phyloP scores from a whole-genome alignment of 2,888 invertebrate genomes.

The Augochlorella aurata region DNA sequence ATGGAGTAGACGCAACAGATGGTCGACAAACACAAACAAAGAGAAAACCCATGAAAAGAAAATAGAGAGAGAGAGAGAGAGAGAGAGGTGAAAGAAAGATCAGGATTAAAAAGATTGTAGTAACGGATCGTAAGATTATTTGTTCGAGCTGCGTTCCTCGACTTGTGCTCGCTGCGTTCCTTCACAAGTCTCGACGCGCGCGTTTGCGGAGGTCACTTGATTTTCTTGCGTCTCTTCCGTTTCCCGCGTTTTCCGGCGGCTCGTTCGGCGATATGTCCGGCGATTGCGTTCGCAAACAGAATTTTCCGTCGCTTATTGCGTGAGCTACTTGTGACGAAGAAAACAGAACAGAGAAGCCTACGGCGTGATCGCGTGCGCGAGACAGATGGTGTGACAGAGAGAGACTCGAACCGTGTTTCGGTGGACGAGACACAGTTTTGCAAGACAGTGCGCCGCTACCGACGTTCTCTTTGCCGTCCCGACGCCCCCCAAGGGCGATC shows the following conservation, averaged over 20 bases:
- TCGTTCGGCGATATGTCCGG: background rate
- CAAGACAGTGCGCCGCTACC: constrained; percentile 21
- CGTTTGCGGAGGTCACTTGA: constrained; percentile 64
- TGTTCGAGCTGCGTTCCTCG: constrained; percentile 16
- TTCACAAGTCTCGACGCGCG: constrained; percentile 37
- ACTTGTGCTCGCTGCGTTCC: constrained; percentile 39
- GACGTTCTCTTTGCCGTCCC: background rate
- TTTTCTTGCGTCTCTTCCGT: constrained; percentile 58
- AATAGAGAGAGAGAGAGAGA: constrained; percentile 31
- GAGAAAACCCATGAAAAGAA: constrained; percentile 56
- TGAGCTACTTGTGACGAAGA: constrained; percentile 35
- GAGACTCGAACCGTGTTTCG: constrained; percentile 12
- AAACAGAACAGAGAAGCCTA: constrained; percentile 39
- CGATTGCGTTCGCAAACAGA: background rate
- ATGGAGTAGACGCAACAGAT: constrained; percentile 54
- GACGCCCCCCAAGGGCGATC: background rate
- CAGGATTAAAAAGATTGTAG: background rate
- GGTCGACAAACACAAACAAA: background rate
- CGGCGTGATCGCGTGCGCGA: constrained; percentile 13
- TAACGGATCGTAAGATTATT: background rate
- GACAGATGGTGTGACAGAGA: background rate
- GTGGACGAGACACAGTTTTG: constrained; percentile 27
- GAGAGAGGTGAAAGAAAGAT: constrained; percentile 1
- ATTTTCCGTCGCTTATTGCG: background rate
- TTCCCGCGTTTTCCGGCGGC: background rate